Evolutionary conservation across 2,888 invertebrate species (phyloP).

Genomic region (Uloborus plumipes): DNA sequence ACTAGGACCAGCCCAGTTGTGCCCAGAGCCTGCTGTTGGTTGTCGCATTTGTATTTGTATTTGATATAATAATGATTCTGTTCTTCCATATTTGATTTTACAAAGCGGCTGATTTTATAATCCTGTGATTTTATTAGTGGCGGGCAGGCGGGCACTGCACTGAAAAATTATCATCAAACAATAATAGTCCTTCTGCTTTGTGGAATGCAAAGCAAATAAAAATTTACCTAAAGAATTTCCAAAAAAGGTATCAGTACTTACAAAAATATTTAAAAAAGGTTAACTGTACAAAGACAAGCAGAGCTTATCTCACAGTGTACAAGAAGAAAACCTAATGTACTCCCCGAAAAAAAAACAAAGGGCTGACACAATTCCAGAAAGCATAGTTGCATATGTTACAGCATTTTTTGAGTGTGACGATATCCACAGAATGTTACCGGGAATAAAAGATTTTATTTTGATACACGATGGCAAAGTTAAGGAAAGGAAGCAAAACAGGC

Average conservation of each 20-base stretch:
- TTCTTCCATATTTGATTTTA: too few relatives aligned
- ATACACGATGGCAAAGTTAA: constrained; percentile 1
- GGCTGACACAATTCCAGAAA: neutral
- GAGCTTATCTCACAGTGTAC: neutral
- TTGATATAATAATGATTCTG: too few relatives aligned
- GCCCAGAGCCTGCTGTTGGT: too few relatives aligned
- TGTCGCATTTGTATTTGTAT: too few relatives aligned
- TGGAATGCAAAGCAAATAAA: neutral
- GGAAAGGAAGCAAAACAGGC: neutral
- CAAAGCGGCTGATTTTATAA: too few relatives aligned
- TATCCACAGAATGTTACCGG: neutral
- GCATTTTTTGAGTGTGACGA: neutral
- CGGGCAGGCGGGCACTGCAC: too few relatives aligned
- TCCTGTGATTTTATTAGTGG: too few relatives aligned
- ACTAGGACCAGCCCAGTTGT: too few relatives aligned
- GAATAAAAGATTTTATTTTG: constrained; percentile 4
- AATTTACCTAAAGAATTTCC: neutral
- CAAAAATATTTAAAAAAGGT: neutral
- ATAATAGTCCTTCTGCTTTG: neutral
- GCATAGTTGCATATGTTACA: neutral
- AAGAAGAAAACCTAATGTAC: neutral
- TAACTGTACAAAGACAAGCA: neutral
- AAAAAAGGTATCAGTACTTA: neutral
- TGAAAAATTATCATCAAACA: neutral
- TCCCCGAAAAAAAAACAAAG: neutral